Evolutionary conservation across 2,888 invertebrate species (phyloP).

Genomic region (Cantharis lateralis): DNA sequence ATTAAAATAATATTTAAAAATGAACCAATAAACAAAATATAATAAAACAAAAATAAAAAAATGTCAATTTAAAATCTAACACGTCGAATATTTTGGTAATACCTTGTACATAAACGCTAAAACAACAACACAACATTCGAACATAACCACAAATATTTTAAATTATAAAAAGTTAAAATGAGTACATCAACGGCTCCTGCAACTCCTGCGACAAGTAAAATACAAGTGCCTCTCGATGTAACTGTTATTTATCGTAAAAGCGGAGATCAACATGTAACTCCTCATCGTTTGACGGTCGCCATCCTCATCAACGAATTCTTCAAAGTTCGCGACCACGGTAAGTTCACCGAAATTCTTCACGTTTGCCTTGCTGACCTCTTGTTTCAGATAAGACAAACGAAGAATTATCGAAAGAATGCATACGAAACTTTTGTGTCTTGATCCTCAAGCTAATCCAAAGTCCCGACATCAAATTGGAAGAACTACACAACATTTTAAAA

Average conservation of each 20-base stretch:
- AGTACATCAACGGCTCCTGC: background rate
- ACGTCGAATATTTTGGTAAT: background rate
- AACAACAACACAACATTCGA: background rate
- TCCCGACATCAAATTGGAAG: constrained; percentile 76
- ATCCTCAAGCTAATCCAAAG: constrained; percentile 81
- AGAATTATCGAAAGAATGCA: constrained; percentile 47
- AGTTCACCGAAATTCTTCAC: constrained; percentile 13
- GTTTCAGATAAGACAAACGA: constrained; percentile 7
- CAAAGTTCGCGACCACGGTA: constrained; percentile 62
- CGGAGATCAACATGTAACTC: constrained; percentile 63
- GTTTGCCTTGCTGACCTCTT: constrained; percentile 5
- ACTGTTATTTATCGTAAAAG: background rate
- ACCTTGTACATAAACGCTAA: background rate
- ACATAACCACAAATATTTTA: background rate
- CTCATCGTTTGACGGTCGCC: constrained; percentile 79
- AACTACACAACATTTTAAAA: constrained; percentile 67
- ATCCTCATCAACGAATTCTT: constrained; percentile 78
- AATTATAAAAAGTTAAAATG: background rate
- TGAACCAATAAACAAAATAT: no score
- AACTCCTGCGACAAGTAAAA: background rate
- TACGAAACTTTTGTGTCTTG: constrained; percentile 78
- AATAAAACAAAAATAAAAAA: no score
- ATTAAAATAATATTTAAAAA: no score
- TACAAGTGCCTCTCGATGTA: background rate
- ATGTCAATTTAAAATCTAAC: no score